Percentiles rank a stretch among this genome's conserved stretches.
phyloP scores from a whole-genome alignment of 1,140 invertebrate genomes.

The Nebria ingens region DNA sequence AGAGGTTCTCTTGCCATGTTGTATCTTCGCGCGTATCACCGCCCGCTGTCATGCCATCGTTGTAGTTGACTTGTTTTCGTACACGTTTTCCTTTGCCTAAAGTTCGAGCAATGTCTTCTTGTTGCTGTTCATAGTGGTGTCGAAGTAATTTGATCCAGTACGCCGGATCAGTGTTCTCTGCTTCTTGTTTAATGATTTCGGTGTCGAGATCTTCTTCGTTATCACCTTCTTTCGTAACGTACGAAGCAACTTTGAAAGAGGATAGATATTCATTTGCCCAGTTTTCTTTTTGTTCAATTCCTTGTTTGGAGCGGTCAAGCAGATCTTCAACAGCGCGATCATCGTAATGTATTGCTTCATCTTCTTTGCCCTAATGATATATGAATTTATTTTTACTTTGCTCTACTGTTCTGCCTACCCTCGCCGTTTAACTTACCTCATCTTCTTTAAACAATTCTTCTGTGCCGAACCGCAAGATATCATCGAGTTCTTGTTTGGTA shows the following conservation, averaged over 20 bases:
- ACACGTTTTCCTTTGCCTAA: slow-evolving; percentile 80
- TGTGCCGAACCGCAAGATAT: slow-evolving; percentile 97
- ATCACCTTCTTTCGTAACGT: slow-evolving; percentile 92
- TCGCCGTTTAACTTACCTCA: no score
- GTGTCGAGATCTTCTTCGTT: slow-evolving; percentile 90
- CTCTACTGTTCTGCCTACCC: no score
- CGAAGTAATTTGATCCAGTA: slow-evolving; percentile 98
- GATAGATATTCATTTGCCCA: slow-evolving; percentile 99
- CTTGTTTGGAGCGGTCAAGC: slow-evolving; percentile 84
- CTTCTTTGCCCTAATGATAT: slow-evolving; percentile 72
- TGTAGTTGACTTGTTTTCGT: slow-evolving; percentile 94
- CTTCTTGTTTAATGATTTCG: not conserved
- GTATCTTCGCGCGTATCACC: slow-evolving; percentile 69
- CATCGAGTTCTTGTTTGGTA: slow-evolving; percentile 98
- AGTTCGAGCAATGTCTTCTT: slow-evolving; percentile 83
- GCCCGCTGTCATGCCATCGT: slow-evolving; percentile 78
- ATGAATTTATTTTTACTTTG: no score
- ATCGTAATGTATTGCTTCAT: slow-evolving; percentile 94
- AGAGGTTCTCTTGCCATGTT: slow-evolving; percentile 96
- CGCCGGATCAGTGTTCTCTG: slow-evolving; percentile 84
- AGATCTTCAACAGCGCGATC: slow-evolving; percentile 89
- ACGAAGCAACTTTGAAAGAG: slow-evolving; percentile 96
- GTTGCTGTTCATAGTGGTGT: slow-evolving; percentile 99
- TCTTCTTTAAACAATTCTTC: slow-evolving; percentile 97
- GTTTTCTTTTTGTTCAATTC: slow-evolving; percentile 96